Evolutionary conservation across 2,113 vertebrate species (phyloP), one percentile per base, ranked within the genome.

Genomic region (Gopherus flavomarginatus): DNA sequence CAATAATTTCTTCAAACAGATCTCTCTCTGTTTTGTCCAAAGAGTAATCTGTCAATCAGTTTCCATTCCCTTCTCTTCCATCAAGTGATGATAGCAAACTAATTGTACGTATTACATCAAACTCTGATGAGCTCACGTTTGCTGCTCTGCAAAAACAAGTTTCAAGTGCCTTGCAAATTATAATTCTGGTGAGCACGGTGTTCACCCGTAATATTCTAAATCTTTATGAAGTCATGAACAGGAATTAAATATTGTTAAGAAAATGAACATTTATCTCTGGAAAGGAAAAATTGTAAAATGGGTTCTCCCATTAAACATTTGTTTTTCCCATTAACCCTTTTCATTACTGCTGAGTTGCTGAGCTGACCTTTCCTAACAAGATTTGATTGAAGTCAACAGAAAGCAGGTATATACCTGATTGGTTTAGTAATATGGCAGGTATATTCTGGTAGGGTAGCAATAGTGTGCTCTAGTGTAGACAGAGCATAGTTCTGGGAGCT

Each of bases 71-170:
- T 90, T 85, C 82, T 94, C 85, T 91, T 56, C 88, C 91, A 85
- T 89, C 85, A 85, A 77, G 85, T 82, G 69, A 90, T 93, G 90
- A 89, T 82, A 86, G 91, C 81, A 95, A 94, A 96, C 94, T 97
- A 97, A 93, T 92, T 96, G 47, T 81, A 84, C 85, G 50, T 93
- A 84, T 92, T 87, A 44, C 84, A 90, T 93, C 84, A 92, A 50
- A 91, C 50, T 88, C 89, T 4, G 81, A 57, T 91, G 56, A 44
- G 47, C 1, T 0, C 78, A 29, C 87, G 2, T 84, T 65, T 87
- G 49, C 21, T 89, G 54, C 69, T 77, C 52, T 90, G 59, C 42
- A 88, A 84, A 90, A 94, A 80, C 17, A 59, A 31, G 12, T 92
- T 95, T 94, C 77, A 81, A 50, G 21, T 81, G 62, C 35, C 44